A percentile compares a stretch with the other conserved stretches of the same genome.
Evolutionary conservation across 2,797 vertebrate species (phyloP).

Genomic region (Notamacropus eugenii): DNA sequence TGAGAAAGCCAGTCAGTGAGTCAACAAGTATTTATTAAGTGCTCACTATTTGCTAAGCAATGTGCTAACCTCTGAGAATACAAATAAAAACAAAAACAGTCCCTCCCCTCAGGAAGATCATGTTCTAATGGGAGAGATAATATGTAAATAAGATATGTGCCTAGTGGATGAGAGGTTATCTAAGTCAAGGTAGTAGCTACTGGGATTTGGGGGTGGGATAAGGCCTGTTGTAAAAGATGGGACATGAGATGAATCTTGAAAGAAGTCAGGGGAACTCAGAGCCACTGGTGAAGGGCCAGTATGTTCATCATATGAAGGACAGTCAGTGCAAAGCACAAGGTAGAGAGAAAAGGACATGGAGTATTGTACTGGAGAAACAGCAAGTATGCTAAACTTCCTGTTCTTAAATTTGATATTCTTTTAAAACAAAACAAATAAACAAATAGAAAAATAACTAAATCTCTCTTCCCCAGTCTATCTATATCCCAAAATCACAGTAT

Average conservation of each 20-base stretch:
- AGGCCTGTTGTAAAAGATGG: not conserved
- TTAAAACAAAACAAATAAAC: slow-evolving; percentile 10
- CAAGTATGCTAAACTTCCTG: not conserved
- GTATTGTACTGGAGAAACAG: not conserved
- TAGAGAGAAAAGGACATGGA: not conserved
- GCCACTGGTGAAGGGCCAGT: not conserved
- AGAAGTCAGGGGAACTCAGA: not conserved
- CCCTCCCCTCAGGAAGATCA: not conserved
- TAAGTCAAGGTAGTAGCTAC: not conserved
- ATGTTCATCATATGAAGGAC: not conserved
- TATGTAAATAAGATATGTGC: not conserved
- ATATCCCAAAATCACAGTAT: slow-evolving; percentile 16
- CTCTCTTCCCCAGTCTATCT: slow-evolving; percentile 30
- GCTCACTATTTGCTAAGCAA: not conserved
- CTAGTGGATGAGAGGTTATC: not conserved
- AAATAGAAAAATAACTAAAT: not conserved
- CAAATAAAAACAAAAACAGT: not conserved
- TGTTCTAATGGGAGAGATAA: not conserved
- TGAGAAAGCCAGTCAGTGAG: not conserved
- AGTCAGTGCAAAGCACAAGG: not conserved
- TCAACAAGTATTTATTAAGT: not conserved
- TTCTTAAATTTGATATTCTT: slow-evolving; percentile 52
- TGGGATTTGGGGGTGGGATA: not conserved
- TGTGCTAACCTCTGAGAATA: not conserved
- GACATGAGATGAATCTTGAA: not conserved